Percentiles rank a stretch among this genome's conserved stretches.
These are phyloP conservation scores for Zaprionus taronus DNA, from an alignment of 1,140 invertebrate species.

Conservation along the genomic window DNA sequence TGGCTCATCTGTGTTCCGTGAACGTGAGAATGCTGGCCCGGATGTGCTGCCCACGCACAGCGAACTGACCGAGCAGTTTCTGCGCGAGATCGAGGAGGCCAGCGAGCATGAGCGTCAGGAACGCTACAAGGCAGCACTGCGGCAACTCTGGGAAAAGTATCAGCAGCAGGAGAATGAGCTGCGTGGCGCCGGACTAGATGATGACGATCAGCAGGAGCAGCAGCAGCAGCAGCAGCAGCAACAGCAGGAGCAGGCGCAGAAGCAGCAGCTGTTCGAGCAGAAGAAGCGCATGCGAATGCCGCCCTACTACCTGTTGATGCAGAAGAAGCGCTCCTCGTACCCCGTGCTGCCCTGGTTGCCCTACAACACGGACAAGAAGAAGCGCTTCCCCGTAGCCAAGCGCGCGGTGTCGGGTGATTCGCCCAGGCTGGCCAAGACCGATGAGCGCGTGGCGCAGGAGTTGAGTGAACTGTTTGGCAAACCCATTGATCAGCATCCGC, in stretches of 20 bases:
- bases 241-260: slow-evolving; percentile 46
- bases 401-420: slow-evolving; percentile 80
- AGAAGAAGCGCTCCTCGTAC: slow-evolving; percentile 83
- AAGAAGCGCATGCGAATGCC: slow-evolving; percentile 86
- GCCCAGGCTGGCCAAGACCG: slow-evolving; percentile 59
- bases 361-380: slow-evolving; percentile 83
- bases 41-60: slow-evolving; percentile 76
- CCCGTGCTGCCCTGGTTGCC: slow-evolving; percentile 83
- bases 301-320: slow-evolving; percentile 85
- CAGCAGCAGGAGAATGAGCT: slow-evolving; percentile 84
- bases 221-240: slow-evolving; percentile 38
- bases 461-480: slow-evolving; percentile 85
- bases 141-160: slow-evolving; percentile 87
- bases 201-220: slow-evolving; percentile 19
- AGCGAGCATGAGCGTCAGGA: slow-evolving; percentile 84
- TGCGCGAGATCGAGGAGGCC: slow-evolving; percentile 85
- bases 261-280: slow-evolving; percentile 76
- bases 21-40: slow-evolving; percentile 56
- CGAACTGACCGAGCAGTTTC: slow-evolving; percentile 86
- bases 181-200: slow-evolving; percentile 68
- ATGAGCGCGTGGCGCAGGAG: slow-evolving; percentile 82
- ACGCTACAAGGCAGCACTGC: slow-evolving; percentile 86
- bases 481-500: slow-evolving; percentile 49
- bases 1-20: slow-evolving; percentile 67
- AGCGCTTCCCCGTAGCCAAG: slow-evolving; percentile 88